Evolutionary conservation across 1,140 invertebrate genomes (phyloP), one percentile per base, ranked within the genome.

Genomic region (Liolophura sinensis): DNA sequence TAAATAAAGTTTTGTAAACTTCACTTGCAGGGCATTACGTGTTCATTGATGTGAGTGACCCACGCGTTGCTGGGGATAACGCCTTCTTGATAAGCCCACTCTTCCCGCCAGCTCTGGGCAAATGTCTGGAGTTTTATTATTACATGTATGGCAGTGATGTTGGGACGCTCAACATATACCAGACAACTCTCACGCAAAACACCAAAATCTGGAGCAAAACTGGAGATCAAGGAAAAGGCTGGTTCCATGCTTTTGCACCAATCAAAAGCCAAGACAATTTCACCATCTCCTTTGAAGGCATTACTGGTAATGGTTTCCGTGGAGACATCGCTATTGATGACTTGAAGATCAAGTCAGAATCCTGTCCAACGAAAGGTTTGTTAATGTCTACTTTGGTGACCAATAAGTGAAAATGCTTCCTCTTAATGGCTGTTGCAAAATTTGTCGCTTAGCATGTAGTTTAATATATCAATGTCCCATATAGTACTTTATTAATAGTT

Each of bases 131-230:
- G 15, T 92, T 93, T 77, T 93, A 88, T 85, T 89, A 85, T 73
- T 91, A 92, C 75, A 93, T 93, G 91, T 92, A 87, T 73, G 92
- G 92, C 12, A 18, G 9, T 24, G 59, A 73, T 57, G 71, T 80
- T 55, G 76, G 73, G 7, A 66, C 66, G 11, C 68, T 81, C 16
- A 73, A 76, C 56, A 60, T 81, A n/a, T 71, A 71, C 47, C 20
- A 62, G 6, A 74, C 64, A 51, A 62, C 47, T 50, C 67, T 27
- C 14, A 31, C 40, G 22, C 40, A 31, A 22, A 40, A 62, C 59
- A 15, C 49, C 57, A 4, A 75, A 20, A 14, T 61, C 48, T 61
- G 40, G 40, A 22, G 12, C 20, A 48, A 47, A 50, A 48, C n/a
- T 20, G 54, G 54, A 48, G 24, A 63, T 31, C 69, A 71, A 49